Evolutionary conservation across 1,140 invertebrate species (phyloP).

Genomic region (Stenopsyche tienmushanensis): DNA sequence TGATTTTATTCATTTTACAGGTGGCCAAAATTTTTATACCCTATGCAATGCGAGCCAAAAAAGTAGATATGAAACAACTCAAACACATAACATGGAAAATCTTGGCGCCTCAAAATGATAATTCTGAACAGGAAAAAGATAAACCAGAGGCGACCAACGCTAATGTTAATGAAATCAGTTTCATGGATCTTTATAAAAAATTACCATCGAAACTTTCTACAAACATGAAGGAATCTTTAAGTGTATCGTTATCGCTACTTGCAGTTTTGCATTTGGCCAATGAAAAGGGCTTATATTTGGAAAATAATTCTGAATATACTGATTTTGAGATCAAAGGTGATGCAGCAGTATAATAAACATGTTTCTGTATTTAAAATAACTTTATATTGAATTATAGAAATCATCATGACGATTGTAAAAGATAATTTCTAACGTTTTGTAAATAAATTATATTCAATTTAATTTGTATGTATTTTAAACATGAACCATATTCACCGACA

Average conservation of each 20-base stretch:
- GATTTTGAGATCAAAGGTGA: conserved; percentile 46
- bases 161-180: conserved; percentile 45
- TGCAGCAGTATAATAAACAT: too few species aligned
- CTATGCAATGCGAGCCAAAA: conserved; percentile 76
- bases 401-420: too few species aligned
- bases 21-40: conserved; percentile 68
- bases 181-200: conserved; percentile 59
- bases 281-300: conserved; percentile 61
- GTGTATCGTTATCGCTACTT: conserved; percentile 72
- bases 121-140: conserved; percentile 44
- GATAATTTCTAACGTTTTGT: too few species aligned
- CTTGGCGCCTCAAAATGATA: conserved; percentile 45
- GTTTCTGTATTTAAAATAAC: too few species aligned
- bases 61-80: conserved; percentile 76
- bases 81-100: conserved; percentile 71
- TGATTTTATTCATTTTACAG: conserved; percentile 45
- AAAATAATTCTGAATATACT: conserved; percentile 48
- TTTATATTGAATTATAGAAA: too few species aligned
- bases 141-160: conserved; percentile 43
- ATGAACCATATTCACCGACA: too few species aligned
- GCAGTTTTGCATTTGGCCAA: conserved; percentile 79
- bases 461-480: too few species aligned
- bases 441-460: too few species aligned
- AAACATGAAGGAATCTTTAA: conserved; percentile 68
- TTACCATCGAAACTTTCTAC: conserved; percentile 62